Base-by-base conservation (phyloP, 1,140 invertebrate genomes). In the Drosophila tsacasi region DNA sequence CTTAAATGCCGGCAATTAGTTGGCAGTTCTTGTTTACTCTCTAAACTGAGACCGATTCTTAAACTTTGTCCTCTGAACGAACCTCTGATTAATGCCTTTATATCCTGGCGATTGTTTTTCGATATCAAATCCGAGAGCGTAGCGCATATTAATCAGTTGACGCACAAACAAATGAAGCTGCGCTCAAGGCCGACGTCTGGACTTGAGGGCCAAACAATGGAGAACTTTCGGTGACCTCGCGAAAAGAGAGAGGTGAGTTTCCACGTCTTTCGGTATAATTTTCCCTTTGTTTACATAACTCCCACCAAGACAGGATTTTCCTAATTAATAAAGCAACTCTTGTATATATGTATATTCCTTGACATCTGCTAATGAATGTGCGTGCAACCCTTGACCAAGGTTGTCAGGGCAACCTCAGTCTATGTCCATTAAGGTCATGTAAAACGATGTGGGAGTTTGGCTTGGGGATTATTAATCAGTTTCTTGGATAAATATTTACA, bases 111-210 rank as follows among this genome's bases (percentile, higher is more conserved):
- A 35, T 66, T 27, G 21, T 46, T 40, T 54, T 69, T 55, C 54
- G 32, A 55, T 55, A 55, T 37, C 21, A 55, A 55, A 39, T 23
- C 35, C 54, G 0, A 55, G 21, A 55, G 32, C 54, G 54, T 23
- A 12, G 54, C 35, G 54, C 54, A 55, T 55, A 55, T 65, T 65
- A 65, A 65, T 65, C 62, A 60, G 62, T 60, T 39, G 54, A 61
- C 62, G 25, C 30, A 30, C 35, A 55, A 32, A 32, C 59, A 61
- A 52, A 40, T 40, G 37, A 17, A 32, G 30, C 54, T 23, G 30
- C 25, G 15, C 27, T 39, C 62, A 60, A 65, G 54, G 62, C 27
- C 27, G 54, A 23, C 27, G 62, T 40, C 62, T 65, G 57, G 54
- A 12, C 32, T 6, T 32, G 50, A 27, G 32, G 60, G 30, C 2